These are phyloP conservation scores for Rhorus exstirpatorius DNA, from an alignment of 2,888 invertebrate species.

Conservation along the genomic window DNA sequence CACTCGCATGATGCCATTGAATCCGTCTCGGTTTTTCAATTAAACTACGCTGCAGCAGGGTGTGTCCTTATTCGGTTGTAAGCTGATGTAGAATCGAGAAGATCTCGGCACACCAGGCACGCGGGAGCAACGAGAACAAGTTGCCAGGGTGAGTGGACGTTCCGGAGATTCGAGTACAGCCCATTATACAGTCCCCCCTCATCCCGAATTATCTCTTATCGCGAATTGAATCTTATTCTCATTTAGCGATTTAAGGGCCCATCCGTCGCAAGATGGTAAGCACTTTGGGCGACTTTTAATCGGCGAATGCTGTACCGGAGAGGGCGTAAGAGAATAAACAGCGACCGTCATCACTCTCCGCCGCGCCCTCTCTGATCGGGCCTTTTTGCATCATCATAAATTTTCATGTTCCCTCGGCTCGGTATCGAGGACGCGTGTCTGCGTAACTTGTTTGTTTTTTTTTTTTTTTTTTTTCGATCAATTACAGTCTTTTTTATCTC, in stretches of 20 bases:
- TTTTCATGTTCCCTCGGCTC: background rate
- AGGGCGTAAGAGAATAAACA: background rate
- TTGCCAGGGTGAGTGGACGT: constrained; percentile 19
- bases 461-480: constrained; percentile 44
- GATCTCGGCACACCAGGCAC: constrained; percentile 17
- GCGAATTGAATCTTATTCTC: constrained; percentile 80
- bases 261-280: constrained; percentile 2
- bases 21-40: constrained; percentile 17
- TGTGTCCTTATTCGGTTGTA: constrained; percentile 3
- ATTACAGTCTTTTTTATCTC: background rate
- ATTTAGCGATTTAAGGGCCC: constrained; percentile 54
- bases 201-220: constrained; percentile 73
- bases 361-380: background rate
- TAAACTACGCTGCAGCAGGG: background rate
- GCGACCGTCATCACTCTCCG: background rate
- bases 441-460: background rate
- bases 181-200: constrained; percentile 54
- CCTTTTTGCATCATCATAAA: constrained; percentile 21
- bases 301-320: constrained; percentile 11
- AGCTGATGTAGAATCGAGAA: background rate
- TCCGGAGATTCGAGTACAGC: constrained; percentile 40
- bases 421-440: background rate
- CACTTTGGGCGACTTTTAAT: constrained; percentile 60
- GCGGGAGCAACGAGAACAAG: constrained; percentile 26
- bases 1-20: background rate